A percentile compares a stretch with the other conserved stretches of the same genome.
phyloP scores from a whole-genome alignment of 2,888 invertebrate genomes.

The Andrena dorsata region DNA sequence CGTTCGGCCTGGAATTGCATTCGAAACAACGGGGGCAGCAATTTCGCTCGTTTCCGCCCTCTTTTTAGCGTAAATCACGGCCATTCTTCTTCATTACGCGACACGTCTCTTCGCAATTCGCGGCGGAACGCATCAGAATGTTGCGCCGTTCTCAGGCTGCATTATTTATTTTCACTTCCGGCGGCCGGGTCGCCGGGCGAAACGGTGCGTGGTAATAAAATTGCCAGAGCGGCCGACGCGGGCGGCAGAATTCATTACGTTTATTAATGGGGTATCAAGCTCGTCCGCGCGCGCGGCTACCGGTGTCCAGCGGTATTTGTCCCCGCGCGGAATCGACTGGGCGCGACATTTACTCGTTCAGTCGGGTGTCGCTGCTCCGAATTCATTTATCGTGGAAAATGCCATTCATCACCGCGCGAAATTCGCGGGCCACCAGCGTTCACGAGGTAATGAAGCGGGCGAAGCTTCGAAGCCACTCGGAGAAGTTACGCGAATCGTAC shows the following conservation, averaged over 20 bases:
- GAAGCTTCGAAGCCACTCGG: conserved; percentile 14
- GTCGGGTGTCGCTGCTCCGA: background rate
- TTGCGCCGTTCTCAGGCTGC: conserved; percentile 25
- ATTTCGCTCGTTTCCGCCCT: background rate
- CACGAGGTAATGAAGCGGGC: conserved; percentile 28
- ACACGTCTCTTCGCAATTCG: conserved; percentile 36
- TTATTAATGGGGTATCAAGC: conserved; percentile 49
- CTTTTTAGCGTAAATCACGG: background rate
- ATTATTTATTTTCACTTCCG: conserved; percentile 49
- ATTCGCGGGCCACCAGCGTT: background rate
- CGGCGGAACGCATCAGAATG: conserved; percentile 31
- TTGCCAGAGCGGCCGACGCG: conserved; percentile 18
- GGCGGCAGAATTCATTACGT: conserved; percentile 48
- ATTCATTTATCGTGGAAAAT: conserved; percentile 7
- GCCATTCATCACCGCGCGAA: background rate
- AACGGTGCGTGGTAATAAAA: conserved; percentile 40
- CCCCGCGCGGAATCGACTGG: background rate
- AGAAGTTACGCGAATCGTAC: background rate
- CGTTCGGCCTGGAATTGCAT: background rate
- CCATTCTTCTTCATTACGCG: conserved; percentile 43
- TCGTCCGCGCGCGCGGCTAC: background rate
- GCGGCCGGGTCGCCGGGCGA: conserved; percentile 14
- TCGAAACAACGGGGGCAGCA: background rate
- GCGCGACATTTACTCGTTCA: background rate
- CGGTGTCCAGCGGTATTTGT: conserved; percentile 3